Evolutionary conservation across 2,113 vertebrate species (phyloP), one percentile per base, ranked within the genome.

Genomic region (Suncus etruscus): DNA sequence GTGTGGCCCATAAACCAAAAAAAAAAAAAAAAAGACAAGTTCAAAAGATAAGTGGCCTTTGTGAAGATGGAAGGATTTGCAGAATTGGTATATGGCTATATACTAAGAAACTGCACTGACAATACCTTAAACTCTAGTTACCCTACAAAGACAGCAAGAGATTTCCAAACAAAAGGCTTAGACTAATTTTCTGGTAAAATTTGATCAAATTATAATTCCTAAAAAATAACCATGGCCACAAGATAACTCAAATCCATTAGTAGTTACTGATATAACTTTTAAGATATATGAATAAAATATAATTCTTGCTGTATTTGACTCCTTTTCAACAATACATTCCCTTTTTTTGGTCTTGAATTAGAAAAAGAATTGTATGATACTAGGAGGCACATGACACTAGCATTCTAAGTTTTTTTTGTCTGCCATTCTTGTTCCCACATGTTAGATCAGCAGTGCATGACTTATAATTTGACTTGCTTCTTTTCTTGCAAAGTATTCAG

Each of bases 401-500:
- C 51, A 93, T 89, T 91, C 82, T 80, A 73, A 78, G 25, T 9
- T 1, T 91, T 91, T 95, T 91, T 95, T 94, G n/a, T 91, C 93
- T 94, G 87, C 66, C 95, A 85, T 83, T 95, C 91, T 94, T 95
- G 93, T 95, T 95, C 95, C 92, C 93, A 94, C 95, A 94, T 3
- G 58, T 95, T 90, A 92, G 94, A 91, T 91, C 95, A 95, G 91
- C 86, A 95, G 78, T 51, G 86, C 74, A 50, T 89, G 77, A 93
- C 92, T 96, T 94, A 93, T 24, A 81, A 51, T 95, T 91, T 94
- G 79, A 92, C 83, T 96, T 90, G 86, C 76, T 95, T 96, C 85
- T 74, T 87, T 89, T 95, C 93, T 68, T 85, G 80, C 93, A 93
- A 93, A 94, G 65, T 78, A 68, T 77, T 94, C 83, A 93, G 90